Evolutionary conservation across 1,140 invertebrate genomes (phyloP).

Genomic region (Anastatus disparis): DNA sequence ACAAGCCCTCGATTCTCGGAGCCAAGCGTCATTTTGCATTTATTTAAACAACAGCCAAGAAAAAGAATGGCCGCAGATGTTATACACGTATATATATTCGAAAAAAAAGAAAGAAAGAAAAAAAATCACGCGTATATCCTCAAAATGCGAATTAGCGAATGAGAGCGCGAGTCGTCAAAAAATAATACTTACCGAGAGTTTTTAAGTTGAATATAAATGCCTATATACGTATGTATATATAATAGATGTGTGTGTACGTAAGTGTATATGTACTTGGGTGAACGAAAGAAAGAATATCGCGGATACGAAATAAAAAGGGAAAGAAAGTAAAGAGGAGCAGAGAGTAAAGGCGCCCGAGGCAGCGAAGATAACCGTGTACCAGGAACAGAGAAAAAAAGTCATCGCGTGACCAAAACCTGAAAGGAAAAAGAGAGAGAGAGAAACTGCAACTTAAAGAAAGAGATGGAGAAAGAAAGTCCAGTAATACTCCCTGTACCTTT

Average conservation of each 20-base stretch:
- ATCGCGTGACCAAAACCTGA: constrained; percentile 62
- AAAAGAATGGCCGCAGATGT: too few relatives aligned
- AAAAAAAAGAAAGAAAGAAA: neutral
- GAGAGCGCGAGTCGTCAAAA: neutral
- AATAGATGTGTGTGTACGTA: too few relatives aligned
- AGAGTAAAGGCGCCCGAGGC: constrained; percentile 42
- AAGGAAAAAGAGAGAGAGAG: too few relatives aligned
- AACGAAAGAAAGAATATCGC: neutral
- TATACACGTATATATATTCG: too few relatives aligned
- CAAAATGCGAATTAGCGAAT: constrained; percentile 34
- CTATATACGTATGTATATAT: too few relatives aligned
- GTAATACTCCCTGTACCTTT: too few relatives aligned
- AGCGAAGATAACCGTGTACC: constrained; percentile 49
- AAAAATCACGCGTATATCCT: neutral
- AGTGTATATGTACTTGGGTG: too few relatives aligned
- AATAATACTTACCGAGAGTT: neutral
- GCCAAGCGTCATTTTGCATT: constrained; percentile 22
- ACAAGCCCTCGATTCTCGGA: constrained; percentile 18
- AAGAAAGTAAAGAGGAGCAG: constrained; percentile 27
- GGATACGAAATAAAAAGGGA: neutral
- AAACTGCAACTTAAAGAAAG: too few relatives aligned
- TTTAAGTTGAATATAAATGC: too few relatives aligned
- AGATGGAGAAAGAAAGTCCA: too few relatives aligned
- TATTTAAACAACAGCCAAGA: neutral
- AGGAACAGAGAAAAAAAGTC: constrained; percentile 59